Evolutionary conservation across 2,797 vertebrate genomes (phyloP).

Genomic region (Fundulus diaphanus): DNA sequence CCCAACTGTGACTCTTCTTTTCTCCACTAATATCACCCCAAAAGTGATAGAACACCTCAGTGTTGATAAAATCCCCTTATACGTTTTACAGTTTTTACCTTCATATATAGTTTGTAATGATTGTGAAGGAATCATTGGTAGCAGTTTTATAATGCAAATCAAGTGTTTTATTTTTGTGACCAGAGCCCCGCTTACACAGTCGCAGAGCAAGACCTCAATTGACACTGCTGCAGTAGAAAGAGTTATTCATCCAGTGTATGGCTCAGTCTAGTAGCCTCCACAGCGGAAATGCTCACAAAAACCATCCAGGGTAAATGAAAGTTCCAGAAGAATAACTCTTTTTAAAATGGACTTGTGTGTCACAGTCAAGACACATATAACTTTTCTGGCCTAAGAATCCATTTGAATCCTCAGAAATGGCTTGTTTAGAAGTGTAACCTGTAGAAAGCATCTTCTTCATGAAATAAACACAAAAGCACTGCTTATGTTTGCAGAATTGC

Average conservation of each 20-base stretch:
- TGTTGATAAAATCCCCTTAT: not conserved
- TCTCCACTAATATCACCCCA: not conserved
- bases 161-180: not conserved
- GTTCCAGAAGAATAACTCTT: not conserved
- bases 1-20: not conserved
- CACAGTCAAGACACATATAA: not conserved
- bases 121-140: not conserved
- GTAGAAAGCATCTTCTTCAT: not conserved
- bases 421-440: not conserved
- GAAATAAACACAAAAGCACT: not conserved
- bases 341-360: not conserved
- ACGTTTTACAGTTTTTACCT: not conserved
- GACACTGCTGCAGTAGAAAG: not conserved
- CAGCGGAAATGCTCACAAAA: not conserved
- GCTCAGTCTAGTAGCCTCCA: not conserved
- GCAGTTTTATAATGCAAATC: not conserved
- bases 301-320: not conserved
- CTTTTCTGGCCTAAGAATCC: not conserved
- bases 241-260: not conserved
- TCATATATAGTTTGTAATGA: not conserved
- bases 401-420: not conserved
- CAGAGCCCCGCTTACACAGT: not conserved
- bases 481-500: not conserved
- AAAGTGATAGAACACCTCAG: not conserved
- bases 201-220: not conserved